A percentile compares a stretch with the other conserved stretches of the same genome.
phyloP scores from a whole-genome alignment of 2,797 vertebrate genomes.

The Xerus rutilus region DNA sequence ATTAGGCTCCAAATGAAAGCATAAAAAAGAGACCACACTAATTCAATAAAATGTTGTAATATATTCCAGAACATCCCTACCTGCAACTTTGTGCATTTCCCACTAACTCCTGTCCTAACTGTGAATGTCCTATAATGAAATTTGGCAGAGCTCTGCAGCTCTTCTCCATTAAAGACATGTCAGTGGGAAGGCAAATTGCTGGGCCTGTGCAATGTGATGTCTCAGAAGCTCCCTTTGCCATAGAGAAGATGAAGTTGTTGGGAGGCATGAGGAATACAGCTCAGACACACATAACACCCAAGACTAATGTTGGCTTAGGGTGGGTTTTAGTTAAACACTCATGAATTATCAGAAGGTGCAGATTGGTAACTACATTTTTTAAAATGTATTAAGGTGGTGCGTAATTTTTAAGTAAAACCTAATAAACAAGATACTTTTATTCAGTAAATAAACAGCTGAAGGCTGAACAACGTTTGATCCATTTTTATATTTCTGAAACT shows the following conservation, averaged over 20 bases:
- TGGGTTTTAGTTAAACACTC: background rate
- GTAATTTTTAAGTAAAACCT: background rate
- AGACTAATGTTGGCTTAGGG: background rate
- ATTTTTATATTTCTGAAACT: constrained; percentile 23
- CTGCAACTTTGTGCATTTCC: constrained; percentile 33
- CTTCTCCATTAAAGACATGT: background rate
- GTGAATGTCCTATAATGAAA: constrained; percentile 58
- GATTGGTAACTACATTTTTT: background rate
- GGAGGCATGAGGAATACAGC: background rate
- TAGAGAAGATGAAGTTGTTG: background rate
- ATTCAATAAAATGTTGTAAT: constrained; percentile 62
- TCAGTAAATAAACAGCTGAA: background rate
- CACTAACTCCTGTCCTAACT: background rate
- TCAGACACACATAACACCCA: background rate
- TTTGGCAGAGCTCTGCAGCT: background rate
- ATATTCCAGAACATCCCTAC: constrained; percentile 63
- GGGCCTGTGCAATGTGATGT: background rate
- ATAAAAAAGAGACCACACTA: constrained; percentile 25
- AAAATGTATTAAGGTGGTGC: background rate
- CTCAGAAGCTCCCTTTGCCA: background rate
- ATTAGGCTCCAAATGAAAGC: constrained; percentile 35
- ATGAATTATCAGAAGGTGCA: background rate
- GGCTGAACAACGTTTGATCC: background rate
- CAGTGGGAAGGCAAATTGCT: background rate
- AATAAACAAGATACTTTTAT: background rate